Evolutionary conservation across 2,113 vertebrate species (phyloP).

Genomic region (Paracanthobrama guichenoti): DNA sequence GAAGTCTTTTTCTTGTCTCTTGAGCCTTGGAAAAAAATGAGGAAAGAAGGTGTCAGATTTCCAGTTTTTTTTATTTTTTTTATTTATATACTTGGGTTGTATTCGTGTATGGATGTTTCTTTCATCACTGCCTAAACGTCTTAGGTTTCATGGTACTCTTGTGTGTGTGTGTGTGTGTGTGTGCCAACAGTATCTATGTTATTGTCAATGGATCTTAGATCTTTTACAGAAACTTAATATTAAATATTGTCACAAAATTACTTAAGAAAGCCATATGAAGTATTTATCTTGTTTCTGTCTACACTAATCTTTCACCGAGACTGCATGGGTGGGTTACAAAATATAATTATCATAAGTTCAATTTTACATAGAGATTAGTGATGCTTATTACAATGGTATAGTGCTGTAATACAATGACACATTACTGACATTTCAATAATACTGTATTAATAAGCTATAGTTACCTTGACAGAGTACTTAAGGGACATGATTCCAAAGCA

Average conservation of each 20-base stretch:
- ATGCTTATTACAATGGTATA: background rate
- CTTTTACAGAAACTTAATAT: background rate
- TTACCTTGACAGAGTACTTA: constrained; percentile 76
- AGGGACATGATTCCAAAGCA: constrained; percentile 80
- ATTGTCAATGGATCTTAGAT: background rate
- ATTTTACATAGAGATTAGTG: background rate
- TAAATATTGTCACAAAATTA: background rate
- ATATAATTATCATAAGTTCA: background rate
- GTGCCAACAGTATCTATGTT: background rate
- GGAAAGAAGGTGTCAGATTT: constrained; percentile 42
- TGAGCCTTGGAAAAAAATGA: constrained; percentile 65
- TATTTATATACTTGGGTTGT: too few relatives aligned
- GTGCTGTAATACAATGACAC: background rate
- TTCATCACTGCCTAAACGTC: background rate
- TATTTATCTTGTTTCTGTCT: background rate
- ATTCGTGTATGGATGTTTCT: background rate
- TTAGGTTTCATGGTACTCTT: background rate
- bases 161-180: too few relatives aligned
- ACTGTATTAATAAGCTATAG: background rate
- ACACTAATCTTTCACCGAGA: background rate
- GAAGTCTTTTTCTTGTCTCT: constrained; percentile 61
- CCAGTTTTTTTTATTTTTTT: background rate
- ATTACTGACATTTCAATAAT: background rate
- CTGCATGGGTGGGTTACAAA: background rate
- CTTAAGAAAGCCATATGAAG: background rate